Percentiles rank a stretch among this genome's conserved stretches.
Conservation (phyloP, 2,888 invertebrate species). For the Halictus quadricinctus region DNA sequence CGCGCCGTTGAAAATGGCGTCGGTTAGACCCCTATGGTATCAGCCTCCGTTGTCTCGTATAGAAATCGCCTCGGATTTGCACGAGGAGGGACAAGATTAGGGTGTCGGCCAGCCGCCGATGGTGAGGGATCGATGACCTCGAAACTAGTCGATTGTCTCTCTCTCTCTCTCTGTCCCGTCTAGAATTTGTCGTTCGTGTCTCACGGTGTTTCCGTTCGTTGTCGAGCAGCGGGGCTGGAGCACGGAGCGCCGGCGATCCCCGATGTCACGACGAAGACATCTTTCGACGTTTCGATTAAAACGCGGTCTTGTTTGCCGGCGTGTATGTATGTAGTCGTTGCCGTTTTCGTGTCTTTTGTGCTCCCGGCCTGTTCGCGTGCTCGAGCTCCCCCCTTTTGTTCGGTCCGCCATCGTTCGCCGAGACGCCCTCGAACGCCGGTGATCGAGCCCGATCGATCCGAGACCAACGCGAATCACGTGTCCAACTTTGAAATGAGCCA, state of each 20-base stretch:
- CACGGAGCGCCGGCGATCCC: not conserved
- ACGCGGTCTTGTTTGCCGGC: not conserved
- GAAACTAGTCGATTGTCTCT: not conserved
- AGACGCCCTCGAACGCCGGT: conserved; percentile 54
- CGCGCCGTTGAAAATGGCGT: not conserved
- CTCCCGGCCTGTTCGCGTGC: not conserved
- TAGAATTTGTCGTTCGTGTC: not conserved
- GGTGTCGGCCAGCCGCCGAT: not conserved
- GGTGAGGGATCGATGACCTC: not conserved
- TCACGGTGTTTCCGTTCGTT: not conserved
- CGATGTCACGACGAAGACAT: not conserved
- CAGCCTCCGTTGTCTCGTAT: not conserved
- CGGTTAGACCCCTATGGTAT: not conserved
- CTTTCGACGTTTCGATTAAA: not conserved
- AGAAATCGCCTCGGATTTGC: not conserved
- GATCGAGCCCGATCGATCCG: conserved; percentile 58
- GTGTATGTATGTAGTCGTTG: not conserved
- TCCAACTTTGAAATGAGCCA: conserved; percentile 56
- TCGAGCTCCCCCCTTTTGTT: not conserved
- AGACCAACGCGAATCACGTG: conserved; percentile 60
- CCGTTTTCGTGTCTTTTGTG: not conserved
- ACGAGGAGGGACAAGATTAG: not conserved
- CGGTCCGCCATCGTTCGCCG: conserved; percentile 44
- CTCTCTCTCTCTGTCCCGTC: not conserved
- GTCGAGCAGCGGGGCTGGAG: not conserved